Conservation (phyloP, 2,888 invertebrate genomes). For the Sesamia inferens region DNA sequence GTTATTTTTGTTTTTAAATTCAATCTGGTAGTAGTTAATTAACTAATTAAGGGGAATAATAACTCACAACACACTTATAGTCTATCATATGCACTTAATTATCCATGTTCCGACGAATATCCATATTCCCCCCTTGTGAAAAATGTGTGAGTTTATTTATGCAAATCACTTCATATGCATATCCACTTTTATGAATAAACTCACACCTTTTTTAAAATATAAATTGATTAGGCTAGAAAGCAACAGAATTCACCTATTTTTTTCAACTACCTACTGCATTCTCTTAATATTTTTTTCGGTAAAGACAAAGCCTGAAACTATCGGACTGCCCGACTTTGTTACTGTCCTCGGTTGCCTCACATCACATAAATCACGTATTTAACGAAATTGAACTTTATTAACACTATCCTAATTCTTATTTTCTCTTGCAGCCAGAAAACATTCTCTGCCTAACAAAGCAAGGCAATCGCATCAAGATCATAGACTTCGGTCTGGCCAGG, state of each 20-base stretch:
- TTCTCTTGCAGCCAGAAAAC: slow-evolving; percentile 96
- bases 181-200: no score
- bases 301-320: neutral
- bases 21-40: slow-evolving; percentile 2
- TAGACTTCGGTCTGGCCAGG: slow-evolving; percentile 99
- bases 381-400: neutral
- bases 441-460: slow-evolving; percentile 98
- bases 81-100: neutral
- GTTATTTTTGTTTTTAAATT: slow-evolving; percentile 27
- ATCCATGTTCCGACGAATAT: neutral
- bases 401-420: slow-evolving; percentile 10
- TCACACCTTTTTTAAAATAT: no score
- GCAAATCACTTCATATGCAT: no score
- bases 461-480: slow-evolving; percentile 99
- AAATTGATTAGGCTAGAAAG: neutral
- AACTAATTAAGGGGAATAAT: neutral
- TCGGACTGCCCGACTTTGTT: neutral
- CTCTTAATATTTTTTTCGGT: neutral
- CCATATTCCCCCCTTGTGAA: neutral
- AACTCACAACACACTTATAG: neutral
- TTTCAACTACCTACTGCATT: neutral
- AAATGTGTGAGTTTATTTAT: neutral
- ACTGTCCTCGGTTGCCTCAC: neutral
- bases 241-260: neutral
- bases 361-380: neutral